Evolutionary conservation across 2,888 invertebrate genomes (phyloP).

Genomic region (Listrodromus nycthemerus): DNA sequence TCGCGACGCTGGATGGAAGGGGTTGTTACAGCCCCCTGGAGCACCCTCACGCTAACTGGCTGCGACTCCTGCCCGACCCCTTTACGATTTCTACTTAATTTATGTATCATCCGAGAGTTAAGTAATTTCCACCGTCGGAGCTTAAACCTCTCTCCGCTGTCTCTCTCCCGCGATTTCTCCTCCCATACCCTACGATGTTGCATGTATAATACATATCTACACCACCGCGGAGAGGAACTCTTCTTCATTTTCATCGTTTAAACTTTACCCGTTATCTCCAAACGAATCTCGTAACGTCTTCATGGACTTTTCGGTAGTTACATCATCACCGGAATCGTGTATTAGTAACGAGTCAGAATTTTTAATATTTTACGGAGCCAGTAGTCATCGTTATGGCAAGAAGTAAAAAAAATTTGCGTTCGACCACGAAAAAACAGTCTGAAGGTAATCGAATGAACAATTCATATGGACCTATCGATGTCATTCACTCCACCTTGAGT

Average conservation of each 20-base stretch:
- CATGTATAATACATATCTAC: slow-evolving; percentile 66
- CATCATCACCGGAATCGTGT: slow-evolving; percentile 15
- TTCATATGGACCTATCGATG: not conserved
- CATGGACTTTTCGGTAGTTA: slow-evolving; percentile 6
- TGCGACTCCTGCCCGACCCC: slow-evolving; percentile 82
- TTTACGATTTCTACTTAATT: slow-evolving; percentile 84
- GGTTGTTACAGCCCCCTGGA: slow-evolving; percentile 83
- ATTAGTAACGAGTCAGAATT: slow-evolving; percentile 3
- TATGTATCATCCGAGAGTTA: slow-evolving; percentile 85
- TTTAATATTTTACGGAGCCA: slow-evolving; percentile 18
- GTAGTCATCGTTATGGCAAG: not conserved
- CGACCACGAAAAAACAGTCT: not conserved
- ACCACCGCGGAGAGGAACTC: slow-evolving; percentile 66
- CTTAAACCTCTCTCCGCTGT: slow-evolving; percentile 63
- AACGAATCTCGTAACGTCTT: slow-evolving; percentile 38
- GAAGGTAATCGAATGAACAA: slow-evolving; percentile 25
- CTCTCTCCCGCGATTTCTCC: slow-evolving; percentile 24
- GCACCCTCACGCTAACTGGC: slow-evolving; percentile 85
- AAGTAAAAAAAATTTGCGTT: not conserved
- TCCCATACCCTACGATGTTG: slow-evolving; percentile 33
- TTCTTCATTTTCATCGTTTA: slow-evolving; percentile 71
- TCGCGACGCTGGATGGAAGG: slow-evolving; percentile 72
- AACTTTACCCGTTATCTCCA: slow-evolving; percentile 64
- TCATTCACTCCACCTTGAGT: slow-evolving; percentile 33
- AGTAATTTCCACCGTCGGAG: slow-evolving; percentile 82